Evolutionary conservation across 2,797 vertebrate species (phyloP), one percentile per base, ranked within the genome.

Genomic region (Mastacembelus armatus): DNA sequence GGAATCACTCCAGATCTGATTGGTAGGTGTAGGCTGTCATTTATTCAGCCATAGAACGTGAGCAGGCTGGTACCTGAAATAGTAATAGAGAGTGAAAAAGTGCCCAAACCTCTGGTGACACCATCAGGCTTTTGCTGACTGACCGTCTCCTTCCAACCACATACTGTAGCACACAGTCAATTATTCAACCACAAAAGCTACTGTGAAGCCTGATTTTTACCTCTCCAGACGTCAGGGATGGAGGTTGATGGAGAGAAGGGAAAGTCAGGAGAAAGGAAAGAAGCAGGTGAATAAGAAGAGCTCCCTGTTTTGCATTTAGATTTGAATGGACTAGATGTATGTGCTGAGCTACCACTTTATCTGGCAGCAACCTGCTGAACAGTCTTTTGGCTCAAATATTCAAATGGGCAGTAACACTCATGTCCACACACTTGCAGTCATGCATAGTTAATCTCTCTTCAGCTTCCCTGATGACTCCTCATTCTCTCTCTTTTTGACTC

Each of bases 291-390:
- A 39, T 10, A 10, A 50, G 29, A 60, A 44, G 11, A 36, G 30
- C 33, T 63, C 1, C 21, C 67, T 68, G 26, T 58, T 90, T 91
- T 85, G 79, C 79, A 87, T 90, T 86, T 84, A 27, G 60, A 89
- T 89, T 83, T 87, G 76, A 84, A 84, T 80, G 39, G 21, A 39
- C 27, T 65, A 3, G 49, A 45, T 58, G n/a, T 59, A 14, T 35
- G 15, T 35, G 54, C 52, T 4, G 45, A 71, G 48, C 54, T 4
- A 36, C 56, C 18, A 15, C 45, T 57, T 73, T 32, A 74, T 69
- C 29, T 56, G 71, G 54, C 44, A 11, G 26, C 45, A 72, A 74
- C 77, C 71, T 76, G 71, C 32, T 40, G 35, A 76, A 63, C 56
- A 6, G 51, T 33, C 47, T 14, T 39, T 22, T 29, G n/a, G 6